phyloP scores from a whole-genome alignment of 2,113 vertebrate species.

The Catagonus wagneri region DNA sequence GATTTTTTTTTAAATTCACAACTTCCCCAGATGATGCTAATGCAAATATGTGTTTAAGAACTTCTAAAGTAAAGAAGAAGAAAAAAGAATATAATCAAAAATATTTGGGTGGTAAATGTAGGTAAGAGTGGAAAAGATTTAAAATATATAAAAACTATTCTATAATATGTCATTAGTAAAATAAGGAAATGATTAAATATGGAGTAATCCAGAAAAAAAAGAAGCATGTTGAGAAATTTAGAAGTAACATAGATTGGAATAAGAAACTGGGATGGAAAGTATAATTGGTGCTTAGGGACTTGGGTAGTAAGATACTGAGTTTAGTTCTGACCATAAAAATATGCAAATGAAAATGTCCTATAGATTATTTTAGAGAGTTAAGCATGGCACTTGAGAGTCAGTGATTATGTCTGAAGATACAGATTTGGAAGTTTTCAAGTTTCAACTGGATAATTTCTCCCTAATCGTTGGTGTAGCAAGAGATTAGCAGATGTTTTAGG shows the following conservation, averaged over 20 bases:
- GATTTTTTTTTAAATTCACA: too few relatives aligned
- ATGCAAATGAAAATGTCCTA: not conserved
- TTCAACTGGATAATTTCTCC: not conserved
- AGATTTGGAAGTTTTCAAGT: not conserved
- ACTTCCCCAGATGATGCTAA: not conserved
- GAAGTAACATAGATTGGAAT: not conserved
- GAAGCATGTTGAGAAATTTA: not conserved
- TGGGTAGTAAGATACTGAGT: not conserved
- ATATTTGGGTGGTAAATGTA: not conserved
- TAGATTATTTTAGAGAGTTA: not conserved
- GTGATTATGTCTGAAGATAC: not conserved
- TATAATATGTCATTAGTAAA: not conserved
- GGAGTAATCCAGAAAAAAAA: not conserved
- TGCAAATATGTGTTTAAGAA: not conserved
- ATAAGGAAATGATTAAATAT: not conserved
- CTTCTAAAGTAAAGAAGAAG: not conserved
- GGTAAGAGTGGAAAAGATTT: not conserved
- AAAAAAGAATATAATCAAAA: not conserved
- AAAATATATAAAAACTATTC: not conserved
- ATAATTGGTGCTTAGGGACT: not conserved
- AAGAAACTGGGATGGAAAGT: not conserved
- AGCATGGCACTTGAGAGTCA: not conserved
- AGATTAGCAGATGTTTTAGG: not conserved
- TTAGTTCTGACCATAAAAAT: constrained; percentile 5
- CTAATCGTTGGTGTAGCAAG: not conserved